Evolutionary conservation across 2,113 vertebrate species (phyloP), one percentile per base, ranked within the genome.

Genomic region (Chiloscyllium plagiosum): DNA sequence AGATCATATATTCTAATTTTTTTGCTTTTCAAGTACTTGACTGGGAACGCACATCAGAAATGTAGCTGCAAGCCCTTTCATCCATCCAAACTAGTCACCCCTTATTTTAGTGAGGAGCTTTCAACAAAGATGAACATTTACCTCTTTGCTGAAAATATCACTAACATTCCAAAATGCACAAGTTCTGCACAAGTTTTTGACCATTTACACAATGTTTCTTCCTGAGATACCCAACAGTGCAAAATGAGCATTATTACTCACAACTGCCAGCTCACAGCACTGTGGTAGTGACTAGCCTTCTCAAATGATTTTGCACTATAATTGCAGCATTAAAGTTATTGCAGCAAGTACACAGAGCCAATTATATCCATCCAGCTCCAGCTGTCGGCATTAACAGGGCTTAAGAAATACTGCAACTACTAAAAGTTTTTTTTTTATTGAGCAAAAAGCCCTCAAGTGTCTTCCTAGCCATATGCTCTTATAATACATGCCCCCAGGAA

Each of bases 351-450:
- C 61, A 33, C 37, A n/a, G 56, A 66, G n/a, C 89, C 89, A 93
- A 93, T 93, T 93, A 93, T 37, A 93, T n/a, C 61, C 87, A 93
- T 42, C 65, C 17, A 93, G 61, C 89, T 66, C 61, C 89, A 93
- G 89, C 89, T 93, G 89, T 37, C 89, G n/a, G 56, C 89, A 37
- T n/a, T 66, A 10, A 42, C 89, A 93, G 89, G 61, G 89, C n/a
- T 93, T 93, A 93, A 93, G 61, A 93, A 93, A 93, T 66, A n/a
- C 89, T 20, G 61, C n/a, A 37, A 93, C 61, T 93, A 93, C 89
- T 93, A 93, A 50, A 87, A 95, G 69, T 47, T 95, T 72, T 93
- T n/a, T 95, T 70, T 93, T 95, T 50, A 95, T 70, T 47, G 93
- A 72, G 68, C 37, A 72, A 70, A 70, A 72, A 70, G 26, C 93